Conservation (phyloP, 2,113 vertebrate species). For the Lampris megalopsis region DNA sequence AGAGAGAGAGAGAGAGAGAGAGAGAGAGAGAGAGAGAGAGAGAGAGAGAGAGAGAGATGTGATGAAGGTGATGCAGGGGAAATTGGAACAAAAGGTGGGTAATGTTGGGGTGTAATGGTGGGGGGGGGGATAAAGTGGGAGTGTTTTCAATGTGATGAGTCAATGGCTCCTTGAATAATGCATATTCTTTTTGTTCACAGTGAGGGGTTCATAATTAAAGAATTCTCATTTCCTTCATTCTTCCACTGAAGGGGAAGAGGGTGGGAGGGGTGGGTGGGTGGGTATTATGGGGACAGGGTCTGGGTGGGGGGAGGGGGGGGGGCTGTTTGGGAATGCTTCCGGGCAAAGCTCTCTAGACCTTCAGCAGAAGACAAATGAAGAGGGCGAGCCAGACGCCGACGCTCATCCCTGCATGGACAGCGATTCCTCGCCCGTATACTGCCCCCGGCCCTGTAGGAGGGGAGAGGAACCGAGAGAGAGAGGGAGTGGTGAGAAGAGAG, state of each 20-base stretch:
- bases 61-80: constrained; percentile 42
- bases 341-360: constrained; percentile 72
- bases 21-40: constrained; percentile 16
- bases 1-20: constrained; percentile 32
- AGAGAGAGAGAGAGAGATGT: constrained; percentile 3
- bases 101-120: background rate
- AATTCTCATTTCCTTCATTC: constrained; percentile 77
- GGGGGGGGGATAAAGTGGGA: constrained; percentile 9
- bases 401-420: constrained; percentile 66
- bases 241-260: constrained; percentile 47
- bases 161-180: constrained; percentile 87
- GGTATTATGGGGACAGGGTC: background rate
- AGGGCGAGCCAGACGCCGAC: constrained; percentile 75
- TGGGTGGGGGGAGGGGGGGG: constrained; percentile 10
- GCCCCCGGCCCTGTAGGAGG: constrained; percentile 78
- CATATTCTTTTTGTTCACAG: constrained; percentile 87
- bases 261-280: constrained; percentile 17
- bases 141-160: constrained; percentile 75
- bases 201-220: constrained; percentile 88
- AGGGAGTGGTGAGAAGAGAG: background rate
- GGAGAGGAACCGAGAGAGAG: background rate
- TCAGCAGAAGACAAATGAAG: constrained; percentile 76
- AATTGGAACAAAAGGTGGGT: constrained; percentile 30
- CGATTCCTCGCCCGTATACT: constrained; percentile 72
- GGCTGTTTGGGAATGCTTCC: constrained; percentile 52